phyloP scores from a whole-genome alignment of 2,888 invertebrate genomes.

The Metellina segmentata region DNA sequence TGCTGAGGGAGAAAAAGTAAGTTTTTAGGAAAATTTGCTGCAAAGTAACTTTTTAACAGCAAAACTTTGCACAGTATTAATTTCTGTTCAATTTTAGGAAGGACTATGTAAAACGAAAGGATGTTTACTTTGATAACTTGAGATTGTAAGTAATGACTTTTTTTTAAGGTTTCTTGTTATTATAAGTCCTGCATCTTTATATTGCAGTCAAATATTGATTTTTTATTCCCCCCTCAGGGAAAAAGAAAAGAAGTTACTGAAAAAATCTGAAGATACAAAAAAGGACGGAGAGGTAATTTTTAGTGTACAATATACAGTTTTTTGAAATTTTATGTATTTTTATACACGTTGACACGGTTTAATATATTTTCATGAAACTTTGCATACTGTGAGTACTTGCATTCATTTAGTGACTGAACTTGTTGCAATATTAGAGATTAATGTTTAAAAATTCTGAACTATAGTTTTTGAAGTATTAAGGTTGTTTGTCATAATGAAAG shows the following conservation, averaged over 20 bases:
- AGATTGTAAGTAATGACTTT: conserved; percentile 48
- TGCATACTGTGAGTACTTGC: no score
- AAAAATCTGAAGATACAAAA: conserved; percentile 75
- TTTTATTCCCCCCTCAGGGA: conserved; percentile 21
- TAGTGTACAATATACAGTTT: no score
- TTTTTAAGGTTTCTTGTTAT: no score
- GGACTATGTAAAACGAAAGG: conserved; percentile 59
- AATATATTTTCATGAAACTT: no score
- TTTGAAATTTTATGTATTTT: no score
- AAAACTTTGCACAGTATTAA: background rate
- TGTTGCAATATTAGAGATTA: no score
- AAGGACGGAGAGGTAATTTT: conserved; percentile 68
- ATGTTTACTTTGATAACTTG: conserved; percentile 32
- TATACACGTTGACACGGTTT: no score
- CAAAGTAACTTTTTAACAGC: background rate
- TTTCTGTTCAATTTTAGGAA: conserved; percentile 26
- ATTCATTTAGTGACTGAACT: no score
- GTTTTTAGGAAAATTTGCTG: conserved; percentile 6
- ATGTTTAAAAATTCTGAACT: no score
- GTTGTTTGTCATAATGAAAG: no score
- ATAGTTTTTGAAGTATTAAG: no score
- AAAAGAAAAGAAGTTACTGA: conserved; percentile 77
- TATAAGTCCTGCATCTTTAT: background rate
- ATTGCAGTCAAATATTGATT: background rate
- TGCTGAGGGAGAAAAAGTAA: conserved; percentile 79